These are phyloP conservation scores for Cataglyphis albicans DNA, from an alignment of 2,888 invertebrate species.

Conservation along the genomic window DNA sequence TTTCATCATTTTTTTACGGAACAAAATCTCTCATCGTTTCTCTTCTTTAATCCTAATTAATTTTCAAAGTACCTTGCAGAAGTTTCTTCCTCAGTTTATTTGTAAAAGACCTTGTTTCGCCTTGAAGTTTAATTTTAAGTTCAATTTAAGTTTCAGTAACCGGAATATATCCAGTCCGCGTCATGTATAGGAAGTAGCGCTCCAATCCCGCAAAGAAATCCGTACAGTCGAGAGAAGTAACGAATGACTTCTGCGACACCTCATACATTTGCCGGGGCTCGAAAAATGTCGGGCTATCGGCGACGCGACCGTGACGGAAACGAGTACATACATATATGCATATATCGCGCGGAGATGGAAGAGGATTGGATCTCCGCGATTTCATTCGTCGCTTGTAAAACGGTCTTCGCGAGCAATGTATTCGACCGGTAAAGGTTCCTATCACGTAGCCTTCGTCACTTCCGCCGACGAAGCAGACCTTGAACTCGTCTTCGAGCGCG, in stretches of 20 bases:
- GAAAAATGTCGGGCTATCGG: conserved; percentile 38
- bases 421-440: not conserved
- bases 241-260: conserved; percentile 3
- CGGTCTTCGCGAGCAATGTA: not conserved
- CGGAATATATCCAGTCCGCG: conserved; percentile 17
- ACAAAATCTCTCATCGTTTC: not conserved
- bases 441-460: conserved; percentile 7
- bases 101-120: conserved; percentile 22
- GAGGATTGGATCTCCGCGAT: not conserved
- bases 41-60: conserved; percentile 30
- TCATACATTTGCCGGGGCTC: conserved; percentile 4
- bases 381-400: conserved; percentile 3
- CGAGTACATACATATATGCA: not conserved
- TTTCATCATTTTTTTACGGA: not conserved
- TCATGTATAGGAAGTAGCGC: not conserved
- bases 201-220: conserved; percentile 7
- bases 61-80: conserved; percentile 15
- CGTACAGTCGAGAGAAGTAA: not conserved
- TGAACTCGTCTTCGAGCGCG: conserved; percentile 7
- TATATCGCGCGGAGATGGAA: not conserved
- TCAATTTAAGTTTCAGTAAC: conserved; percentile 36
- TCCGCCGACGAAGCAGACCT: conserved; percentile 26
- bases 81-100: conserved; percentile 21
- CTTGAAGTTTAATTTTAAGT: conserved; percentile 34
- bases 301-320: conserved; percentile 25